These are phyloP conservation scores for Spodoptera picta DNA, from an alignment of 2,888 invertebrate genomes.

Conservation along the genomic window DNA sequence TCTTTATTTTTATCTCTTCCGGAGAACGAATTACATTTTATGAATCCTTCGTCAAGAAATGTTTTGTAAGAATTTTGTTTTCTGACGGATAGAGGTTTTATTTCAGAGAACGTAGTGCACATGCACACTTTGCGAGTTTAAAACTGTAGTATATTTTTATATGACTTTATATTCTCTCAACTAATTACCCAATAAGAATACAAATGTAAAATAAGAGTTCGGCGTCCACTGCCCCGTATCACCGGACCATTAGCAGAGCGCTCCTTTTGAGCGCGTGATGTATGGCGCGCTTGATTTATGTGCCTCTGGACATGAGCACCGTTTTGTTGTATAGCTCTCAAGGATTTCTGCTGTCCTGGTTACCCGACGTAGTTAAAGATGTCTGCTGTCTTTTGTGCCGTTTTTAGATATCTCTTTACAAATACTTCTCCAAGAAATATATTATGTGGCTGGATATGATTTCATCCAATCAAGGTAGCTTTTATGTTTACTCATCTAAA, in stretches of 20 bases:
- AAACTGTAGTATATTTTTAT: neutral
- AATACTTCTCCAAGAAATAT: neutral
- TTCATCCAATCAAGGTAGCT: neutral
- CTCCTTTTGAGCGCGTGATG: conserved; percentile 65
- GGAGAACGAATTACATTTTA: neutral
- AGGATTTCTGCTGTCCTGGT: conserved; percentile 40
- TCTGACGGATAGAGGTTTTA: too few species aligned
- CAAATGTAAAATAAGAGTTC: conserved; percentile 44
- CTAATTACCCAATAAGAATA: conserved; percentile 29
- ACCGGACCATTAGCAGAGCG: conserved; percentile 64
- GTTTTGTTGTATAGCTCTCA: conserved; percentile 50
- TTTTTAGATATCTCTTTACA: conserved; percentile 30
- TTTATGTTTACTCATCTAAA: neutral
- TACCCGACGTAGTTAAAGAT: conserved; percentile 29
- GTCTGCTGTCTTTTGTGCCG: conserved; percentile 37
- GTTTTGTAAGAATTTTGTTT: too few species aligned
- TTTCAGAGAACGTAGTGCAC: too few species aligned
- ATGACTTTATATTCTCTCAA: neutral
- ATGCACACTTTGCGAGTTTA: too few species aligned
- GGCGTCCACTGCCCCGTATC: conserved; percentile 62
- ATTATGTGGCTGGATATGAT: neutral
- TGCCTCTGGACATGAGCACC: conserved; percentile 43
- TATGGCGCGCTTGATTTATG: conserved; percentile 69
- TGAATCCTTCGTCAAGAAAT: neutral
- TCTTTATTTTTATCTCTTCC: neutral